Percentiles rank a stretch among this genome's conserved stretches.
Evolutionary conservation across 2,888 invertebrate species (phyloP).

Genomic region (Drosophila paramelanica): DNA sequence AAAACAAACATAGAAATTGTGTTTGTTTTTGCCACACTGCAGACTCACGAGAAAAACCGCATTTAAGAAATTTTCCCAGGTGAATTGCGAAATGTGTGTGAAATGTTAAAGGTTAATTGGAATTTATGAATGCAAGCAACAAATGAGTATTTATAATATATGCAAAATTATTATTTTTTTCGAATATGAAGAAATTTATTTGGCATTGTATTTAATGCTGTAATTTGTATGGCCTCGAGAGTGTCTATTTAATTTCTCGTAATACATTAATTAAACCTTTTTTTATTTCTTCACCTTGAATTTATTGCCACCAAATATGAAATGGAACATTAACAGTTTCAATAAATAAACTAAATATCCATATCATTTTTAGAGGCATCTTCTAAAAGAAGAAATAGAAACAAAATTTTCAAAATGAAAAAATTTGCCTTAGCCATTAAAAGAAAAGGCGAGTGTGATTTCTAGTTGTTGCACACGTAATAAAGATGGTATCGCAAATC

Average conservation of each 20-base stretch:
- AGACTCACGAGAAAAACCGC: slow-evolving; percentile 38
- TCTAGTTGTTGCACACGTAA: slow-evolving; percentile 2
- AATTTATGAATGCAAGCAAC: background rate
- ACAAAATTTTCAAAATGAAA: background rate
- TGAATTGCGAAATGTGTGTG: slow-evolving; percentile 1
- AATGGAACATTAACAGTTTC: too few species aligned
- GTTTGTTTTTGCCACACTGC: slow-evolving; percentile 26
- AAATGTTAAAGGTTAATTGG: slow-evolving; percentile 55
- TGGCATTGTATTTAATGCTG: background rate
- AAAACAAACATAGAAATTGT: slow-evolving; percentile 71
- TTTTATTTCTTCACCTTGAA: too few species aligned
- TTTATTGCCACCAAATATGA: too few species aligned
- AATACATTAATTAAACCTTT: too few species aligned
- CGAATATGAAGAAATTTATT: background rate
- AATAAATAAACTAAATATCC: too few species aligned
- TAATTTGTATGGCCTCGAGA: too few species aligned
- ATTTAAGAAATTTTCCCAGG: slow-evolving; percentile 20
- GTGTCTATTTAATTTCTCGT: too few species aligned
- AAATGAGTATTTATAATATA: slow-evolving; percentile 20
- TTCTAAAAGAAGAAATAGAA: too few species aligned
- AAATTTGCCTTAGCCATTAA: background rate
- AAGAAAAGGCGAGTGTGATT: slow-evolving; percentile 3
- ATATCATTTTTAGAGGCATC: too few species aligned
- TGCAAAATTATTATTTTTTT: background rate
- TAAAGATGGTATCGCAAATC: slow-evolving; percentile 22